phyloP scores from a whole-genome alignment of 2,888 invertebrate species.

The Labia minor region DNA sequence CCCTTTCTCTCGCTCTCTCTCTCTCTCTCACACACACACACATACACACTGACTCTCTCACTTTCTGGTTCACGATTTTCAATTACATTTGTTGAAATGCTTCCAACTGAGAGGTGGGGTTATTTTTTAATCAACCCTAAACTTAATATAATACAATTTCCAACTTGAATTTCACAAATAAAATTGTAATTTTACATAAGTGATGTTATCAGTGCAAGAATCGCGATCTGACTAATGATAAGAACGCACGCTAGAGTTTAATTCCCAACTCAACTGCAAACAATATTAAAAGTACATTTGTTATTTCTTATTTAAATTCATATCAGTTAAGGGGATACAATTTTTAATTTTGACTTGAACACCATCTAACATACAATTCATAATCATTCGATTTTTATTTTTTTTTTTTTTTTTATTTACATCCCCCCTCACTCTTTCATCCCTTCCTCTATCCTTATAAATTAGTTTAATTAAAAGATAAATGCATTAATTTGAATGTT shows the following conservation, averaged over 20 bases:
- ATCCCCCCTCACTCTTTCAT: neutral
- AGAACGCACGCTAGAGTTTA: neutral
- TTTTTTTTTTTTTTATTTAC: neutral
- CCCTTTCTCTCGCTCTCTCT: neutral
- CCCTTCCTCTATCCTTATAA: too few relatives aligned
- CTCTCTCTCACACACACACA: neutral
- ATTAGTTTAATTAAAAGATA: neutral
- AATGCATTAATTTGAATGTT: neutral
- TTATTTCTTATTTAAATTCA: neutral
- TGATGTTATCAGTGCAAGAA: neutral
- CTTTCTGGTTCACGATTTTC: too few relatives aligned
- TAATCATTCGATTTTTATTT: neutral
- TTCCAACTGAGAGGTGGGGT: too few relatives aligned
- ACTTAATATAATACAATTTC: neutral
- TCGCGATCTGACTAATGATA: neutral
- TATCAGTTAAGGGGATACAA: neutral
- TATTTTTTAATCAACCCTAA: neutral
- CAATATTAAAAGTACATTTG: neutral
- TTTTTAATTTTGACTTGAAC: neutral
- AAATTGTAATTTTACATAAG: neutral
- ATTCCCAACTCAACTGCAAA: neutral
- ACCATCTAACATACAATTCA: neutral
- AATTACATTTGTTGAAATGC: too few relatives aligned
- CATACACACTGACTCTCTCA: too few relatives aligned
- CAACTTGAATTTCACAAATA: neutral